Conservation (phyloP, 2,888 invertebrate genomes). For the Eudasyphora cyanicolor region DNA sequence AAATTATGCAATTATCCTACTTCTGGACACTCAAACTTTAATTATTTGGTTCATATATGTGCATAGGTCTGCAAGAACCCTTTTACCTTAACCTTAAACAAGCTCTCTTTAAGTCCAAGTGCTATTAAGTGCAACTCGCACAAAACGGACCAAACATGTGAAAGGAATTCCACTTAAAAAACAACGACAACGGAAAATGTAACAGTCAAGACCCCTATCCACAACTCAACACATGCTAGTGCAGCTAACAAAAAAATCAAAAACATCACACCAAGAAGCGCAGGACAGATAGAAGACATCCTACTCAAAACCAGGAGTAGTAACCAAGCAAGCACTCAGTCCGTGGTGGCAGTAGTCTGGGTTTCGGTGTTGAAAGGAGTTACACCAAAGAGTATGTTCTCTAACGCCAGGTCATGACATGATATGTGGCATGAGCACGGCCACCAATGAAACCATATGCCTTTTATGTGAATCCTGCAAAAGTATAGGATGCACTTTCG, state of each 20-base stretch:
- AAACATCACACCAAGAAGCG: neutral
- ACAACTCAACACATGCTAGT: constrained; percentile 49
- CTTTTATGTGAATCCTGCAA: neutral
- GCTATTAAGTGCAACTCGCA: neutral
- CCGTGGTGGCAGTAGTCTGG: neutral
- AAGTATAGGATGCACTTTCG: neutral
- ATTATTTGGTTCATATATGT: too few relatives aligned
- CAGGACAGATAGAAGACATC: neutral
- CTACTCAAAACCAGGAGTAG: neutral
- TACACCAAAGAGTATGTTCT: neutral
- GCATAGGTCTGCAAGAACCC: too few relatives aligned
- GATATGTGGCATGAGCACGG: neutral
- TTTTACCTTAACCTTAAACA: neutral
- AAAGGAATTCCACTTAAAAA: constrained; percentile 38
- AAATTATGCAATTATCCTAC: too few relatives aligned
- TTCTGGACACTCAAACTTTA: too few relatives aligned
- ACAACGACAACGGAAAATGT: constrained; percentile 34
- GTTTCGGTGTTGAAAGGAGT: neutral
- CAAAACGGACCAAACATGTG: neutral
- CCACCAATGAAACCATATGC: neutral
- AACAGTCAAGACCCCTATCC: constrained; percentile 34
- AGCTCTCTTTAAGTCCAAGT: neutral
- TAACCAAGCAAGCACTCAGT: neutral
- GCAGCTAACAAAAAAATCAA: constrained; percentile 46
- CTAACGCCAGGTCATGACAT: neutral